Evolutionary conservation across 2,797 vertebrate genomes (phyloP).

Genomic region (Syngnathus rostellatus): DNA sequence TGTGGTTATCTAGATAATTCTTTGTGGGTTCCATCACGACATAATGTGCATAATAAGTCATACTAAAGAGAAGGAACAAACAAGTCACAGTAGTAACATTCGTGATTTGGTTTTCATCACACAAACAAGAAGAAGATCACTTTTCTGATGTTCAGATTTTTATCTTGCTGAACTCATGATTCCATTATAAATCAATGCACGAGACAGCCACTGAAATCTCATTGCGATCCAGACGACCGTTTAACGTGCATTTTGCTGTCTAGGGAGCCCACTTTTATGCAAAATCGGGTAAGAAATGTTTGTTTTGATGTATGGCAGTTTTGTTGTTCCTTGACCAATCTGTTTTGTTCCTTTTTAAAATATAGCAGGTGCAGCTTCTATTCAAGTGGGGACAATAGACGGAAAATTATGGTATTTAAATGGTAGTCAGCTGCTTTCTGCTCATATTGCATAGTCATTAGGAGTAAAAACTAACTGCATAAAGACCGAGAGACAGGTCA

Average conservation of each 20-base stretch:
- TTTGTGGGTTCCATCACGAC: neutral
- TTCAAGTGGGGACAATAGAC: too few relatives aligned
- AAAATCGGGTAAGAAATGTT: too few relatives aligned
- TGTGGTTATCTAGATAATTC: neutral
- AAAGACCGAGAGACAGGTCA: neutral
- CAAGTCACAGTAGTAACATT: neutral
- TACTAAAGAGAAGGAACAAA: neutral
- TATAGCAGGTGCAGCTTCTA: too few relatives aligned
- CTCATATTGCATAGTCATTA: slow-evolving; percentile 22
- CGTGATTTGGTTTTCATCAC: neutral
- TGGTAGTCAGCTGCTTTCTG: neutral
- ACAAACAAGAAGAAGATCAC: neutral
- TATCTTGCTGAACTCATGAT: neutral
- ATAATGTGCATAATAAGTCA: neutral
- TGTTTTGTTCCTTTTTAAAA: too few relatives aligned
- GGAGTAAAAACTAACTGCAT: neutral
- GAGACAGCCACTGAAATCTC: neutral
- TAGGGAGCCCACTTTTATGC: too few relatives aligned
- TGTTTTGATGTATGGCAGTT: too few relatives aligned
- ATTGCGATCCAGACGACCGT: neutral
- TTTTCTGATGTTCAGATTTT: neutral
- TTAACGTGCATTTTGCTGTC: too few relatives aligned
- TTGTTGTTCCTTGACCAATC: too few relatives aligned
- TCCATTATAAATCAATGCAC: neutral
- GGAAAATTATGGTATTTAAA: neutral